Conservation (phyloP, 2,888 invertebrate genomes). For the Patella ulyssiponensis region DNA sequence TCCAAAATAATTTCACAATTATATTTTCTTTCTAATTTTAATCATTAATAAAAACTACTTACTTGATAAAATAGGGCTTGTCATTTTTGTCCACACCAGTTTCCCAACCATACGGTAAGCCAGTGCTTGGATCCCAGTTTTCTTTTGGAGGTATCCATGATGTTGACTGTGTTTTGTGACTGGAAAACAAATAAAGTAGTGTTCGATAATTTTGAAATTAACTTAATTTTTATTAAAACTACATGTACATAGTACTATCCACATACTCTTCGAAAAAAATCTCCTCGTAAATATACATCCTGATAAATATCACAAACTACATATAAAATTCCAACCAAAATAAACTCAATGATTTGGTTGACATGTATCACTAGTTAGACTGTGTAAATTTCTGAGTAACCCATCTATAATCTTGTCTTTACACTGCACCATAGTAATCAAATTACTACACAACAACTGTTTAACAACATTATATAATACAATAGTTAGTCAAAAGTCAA, state of each 20-base stretch:
- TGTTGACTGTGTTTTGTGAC: conserved; percentile 86
- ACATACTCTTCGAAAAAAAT: conserved; percentile 6
- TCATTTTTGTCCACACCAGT: conserved; percentile 86
- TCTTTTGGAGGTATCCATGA: conserved; percentile 92
- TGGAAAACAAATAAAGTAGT: conserved; percentile 74
- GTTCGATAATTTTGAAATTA: not conserved
- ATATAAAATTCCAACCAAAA: no score
- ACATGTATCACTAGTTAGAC: no score
- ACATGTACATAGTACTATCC: not conserved
- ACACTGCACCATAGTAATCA: no score
- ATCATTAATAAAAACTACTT: conserved; percentile 72
- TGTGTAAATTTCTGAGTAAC: no score
- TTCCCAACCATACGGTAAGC: conserved; percentile 93
- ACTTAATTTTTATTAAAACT: not conserved
- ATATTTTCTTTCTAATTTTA: no score
- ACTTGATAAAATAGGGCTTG: conserved; percentile 93
- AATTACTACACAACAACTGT: no score
- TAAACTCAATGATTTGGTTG: no score
- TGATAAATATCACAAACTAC: no score
- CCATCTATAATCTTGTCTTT: no score
- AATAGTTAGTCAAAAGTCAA: no score
- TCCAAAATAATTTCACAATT: no score
- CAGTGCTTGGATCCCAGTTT: conserved; percentile 78
- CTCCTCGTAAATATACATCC: not conserved
- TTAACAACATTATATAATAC: no score